Conservation (phyloP, 2,113 vertebrate species). For the Octodon degus region DNA sequence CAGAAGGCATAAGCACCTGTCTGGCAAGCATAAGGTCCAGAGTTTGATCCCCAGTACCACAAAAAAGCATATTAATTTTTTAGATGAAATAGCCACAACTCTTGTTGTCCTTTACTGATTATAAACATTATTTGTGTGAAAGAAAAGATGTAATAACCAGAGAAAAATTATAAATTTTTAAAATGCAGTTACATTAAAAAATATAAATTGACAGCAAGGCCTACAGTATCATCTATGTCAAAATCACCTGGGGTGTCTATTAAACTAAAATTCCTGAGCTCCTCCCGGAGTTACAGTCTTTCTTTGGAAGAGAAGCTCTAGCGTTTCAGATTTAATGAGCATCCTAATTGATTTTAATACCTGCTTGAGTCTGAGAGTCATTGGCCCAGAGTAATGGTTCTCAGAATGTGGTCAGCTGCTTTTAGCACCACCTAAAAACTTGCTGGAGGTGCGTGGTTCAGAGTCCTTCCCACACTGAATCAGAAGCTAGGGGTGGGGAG, state of each 20-base stretch:
- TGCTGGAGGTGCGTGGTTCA: conserved; percentile 37
- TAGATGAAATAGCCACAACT: too few species aligned
- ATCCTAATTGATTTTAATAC: neutral
- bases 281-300: neutral
- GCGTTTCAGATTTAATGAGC: neutral
- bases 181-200: conserved; percentile 53
- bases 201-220: neutral
- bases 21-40: too few species aligned
- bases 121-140: too few species aligned
- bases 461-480: neutral
- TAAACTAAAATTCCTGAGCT: neutral
- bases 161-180: conserved; percentile 33
- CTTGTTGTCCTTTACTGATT: too few species aligned
- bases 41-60: too few species aligned
- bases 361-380: conserved; percentile 40
- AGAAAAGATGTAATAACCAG: conserved; percentile 19
- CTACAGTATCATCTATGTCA: neutral
- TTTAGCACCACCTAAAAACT: conserved; percentile 26
- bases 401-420: neutral
- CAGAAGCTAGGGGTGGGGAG: neutral
- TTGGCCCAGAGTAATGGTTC: neutral
- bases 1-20: too few species aligned
- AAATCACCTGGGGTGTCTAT: neutral
- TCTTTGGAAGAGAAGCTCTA: neutral
- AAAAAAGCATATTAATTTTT: too few species aligned